Base-by-base conservation (phyloP, 2,113 vertebrate genomes). In the Apeltes quadracus region DNA sequence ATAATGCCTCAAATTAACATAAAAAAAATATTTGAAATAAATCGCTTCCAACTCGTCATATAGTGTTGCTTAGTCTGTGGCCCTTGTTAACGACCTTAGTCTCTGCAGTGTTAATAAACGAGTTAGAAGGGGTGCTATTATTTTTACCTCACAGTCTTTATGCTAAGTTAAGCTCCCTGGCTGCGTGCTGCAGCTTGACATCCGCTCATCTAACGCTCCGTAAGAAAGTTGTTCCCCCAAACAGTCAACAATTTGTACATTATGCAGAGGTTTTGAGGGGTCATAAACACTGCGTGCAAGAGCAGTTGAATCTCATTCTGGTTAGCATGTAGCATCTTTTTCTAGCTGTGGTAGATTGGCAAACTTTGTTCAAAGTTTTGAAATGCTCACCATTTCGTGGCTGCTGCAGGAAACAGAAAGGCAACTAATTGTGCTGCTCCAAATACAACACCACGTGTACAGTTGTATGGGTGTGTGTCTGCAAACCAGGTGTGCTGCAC, bases 401-500 rank as follows among this genome's bases (percentile, higher is more conserved):
- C 12, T 73, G 53, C 36, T 68, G 32, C 53, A 16, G 34, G n/a
- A 5, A 20, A 54, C 43, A 6, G 58, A 7, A 11, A 5, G 4
- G 7, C 41, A 58, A 20, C 12, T 18, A 29, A 14, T 6, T 16
- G 43, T 46, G 7, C 41, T 44, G 14, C n/a, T 53, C 36, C 41
- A 36, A 62, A 27, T 9, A 18, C 20, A 68, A 76, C 51, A 51
- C 29, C 61, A 58, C 39, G 58, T 44, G 38, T 51, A 1, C 13
- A 56, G 29, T 14, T 54, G 5, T 74, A 34, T 51, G 9, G 34
- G 29, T 20, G 61, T 76, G 22, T 29, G 48, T 63, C 53, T 84
- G 36, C 61, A 75, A 78, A 82, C 78, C 72, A 74, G 87, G 83
- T 78, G 58, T 78, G 79, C 68, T 11, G 38, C 74, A 72, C 69